A percentile compares a stretch with the other conserved stretches of the same genome.
Conservation (phyloP, 2,888 invertebrate species). For the Drosophila buzzatii region DNA sequence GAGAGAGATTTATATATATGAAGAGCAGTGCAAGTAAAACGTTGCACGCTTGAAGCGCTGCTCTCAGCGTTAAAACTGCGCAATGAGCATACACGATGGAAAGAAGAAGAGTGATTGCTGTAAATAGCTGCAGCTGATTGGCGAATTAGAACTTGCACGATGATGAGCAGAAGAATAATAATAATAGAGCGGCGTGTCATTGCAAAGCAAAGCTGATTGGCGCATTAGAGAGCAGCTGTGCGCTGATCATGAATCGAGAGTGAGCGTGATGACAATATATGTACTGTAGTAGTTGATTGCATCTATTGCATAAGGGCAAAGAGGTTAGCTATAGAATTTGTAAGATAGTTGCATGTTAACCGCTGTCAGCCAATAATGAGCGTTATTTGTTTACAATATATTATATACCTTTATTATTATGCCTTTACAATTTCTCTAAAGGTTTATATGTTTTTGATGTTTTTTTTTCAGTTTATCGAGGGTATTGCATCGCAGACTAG, state of each 20-base stretch:
- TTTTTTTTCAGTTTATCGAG: not conserved
- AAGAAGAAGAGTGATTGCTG: not conserved
- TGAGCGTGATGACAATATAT: not conserved
- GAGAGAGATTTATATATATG: not conserved
- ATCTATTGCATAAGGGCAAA: not conserved
- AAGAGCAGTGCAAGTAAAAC: not conserved
- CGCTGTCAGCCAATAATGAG: not conserved
- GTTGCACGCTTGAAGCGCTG: not conserved
- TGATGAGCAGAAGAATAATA: too few species aligned
- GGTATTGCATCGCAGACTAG: conserved; percentile 7
- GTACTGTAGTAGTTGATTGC: not conserved
- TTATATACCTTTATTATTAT: not conserved
- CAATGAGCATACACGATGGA: not conserved
- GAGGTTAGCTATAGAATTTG: not conserved
- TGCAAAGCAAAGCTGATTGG: not conserved
- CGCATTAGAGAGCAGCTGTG: not conserved
- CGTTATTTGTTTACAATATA: not conserved
- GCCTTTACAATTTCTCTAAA: too few species aligned
- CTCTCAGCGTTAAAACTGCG: not conserved
- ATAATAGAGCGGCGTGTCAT: not conserved
- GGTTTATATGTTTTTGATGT: rapidly evolving
- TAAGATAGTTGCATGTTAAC: not conserved
- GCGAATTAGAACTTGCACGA: too few species aligned
- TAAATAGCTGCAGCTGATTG: not conserved
- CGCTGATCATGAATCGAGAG: not conserved